A percentile compares a stretch with the other conserved stretches of the same genome.
Conservation (phyloP, 37 sponge, comb jelly and placozoan genomes). For the Lycopodina hypogea region DNA sequence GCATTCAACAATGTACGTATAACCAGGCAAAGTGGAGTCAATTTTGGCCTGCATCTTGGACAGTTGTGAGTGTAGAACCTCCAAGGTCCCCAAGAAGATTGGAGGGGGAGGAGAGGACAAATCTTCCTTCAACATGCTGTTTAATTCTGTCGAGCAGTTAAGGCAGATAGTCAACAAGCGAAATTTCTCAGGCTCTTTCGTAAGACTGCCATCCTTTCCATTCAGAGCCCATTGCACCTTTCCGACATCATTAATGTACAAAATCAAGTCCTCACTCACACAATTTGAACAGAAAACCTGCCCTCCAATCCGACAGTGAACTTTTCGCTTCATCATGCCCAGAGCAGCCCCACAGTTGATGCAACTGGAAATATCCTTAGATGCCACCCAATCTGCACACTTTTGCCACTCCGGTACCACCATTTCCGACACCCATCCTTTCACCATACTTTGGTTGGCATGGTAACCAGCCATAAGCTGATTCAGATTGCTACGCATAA, state of each 20-base stretch:
- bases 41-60: slow-evolving; percentile 15
- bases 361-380: slow-evolving; percentile 23
- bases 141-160: slow-evolving; percentile 25
- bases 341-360: slow-evolving; percentile 1
- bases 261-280: slow-evolving; percentile 34
- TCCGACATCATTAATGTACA: slow-evolving; percentile 25
- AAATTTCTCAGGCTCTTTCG: background rate
- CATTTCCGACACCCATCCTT: slow-evolving; percentile 17
- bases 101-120: background rate
- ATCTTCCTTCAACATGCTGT: slow-evolving; percentile 5
- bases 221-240: slow-evolving; percentile 49
- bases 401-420: slow-evolving; percentile 58
- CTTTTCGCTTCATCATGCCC: slow-evolving; percentile 12
- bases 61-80: slow-evolving; percentile 16
- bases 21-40: slow-evolving; percentile 33
- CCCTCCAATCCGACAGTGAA: slow-evolving; percentile 71
- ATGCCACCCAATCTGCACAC: slow-evolving; percentile 19
- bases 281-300: slow-evolving; percentile 56
- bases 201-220: slow-evolving; percentile 40
- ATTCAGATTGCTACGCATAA: slow-evolving; percentile 1
- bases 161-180: slow-evolving; percentile 13
- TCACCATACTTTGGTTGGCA: background rate
- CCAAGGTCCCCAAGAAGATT: slow-evolving; percentile 32
- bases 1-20: slow-evolving; percentile 28
- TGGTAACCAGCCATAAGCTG: slow-evolving; percentile 23